Base-by-base conservation (phyloP, 2,888 invertebrate species). In the Exocentrus adspersus region DNA sequence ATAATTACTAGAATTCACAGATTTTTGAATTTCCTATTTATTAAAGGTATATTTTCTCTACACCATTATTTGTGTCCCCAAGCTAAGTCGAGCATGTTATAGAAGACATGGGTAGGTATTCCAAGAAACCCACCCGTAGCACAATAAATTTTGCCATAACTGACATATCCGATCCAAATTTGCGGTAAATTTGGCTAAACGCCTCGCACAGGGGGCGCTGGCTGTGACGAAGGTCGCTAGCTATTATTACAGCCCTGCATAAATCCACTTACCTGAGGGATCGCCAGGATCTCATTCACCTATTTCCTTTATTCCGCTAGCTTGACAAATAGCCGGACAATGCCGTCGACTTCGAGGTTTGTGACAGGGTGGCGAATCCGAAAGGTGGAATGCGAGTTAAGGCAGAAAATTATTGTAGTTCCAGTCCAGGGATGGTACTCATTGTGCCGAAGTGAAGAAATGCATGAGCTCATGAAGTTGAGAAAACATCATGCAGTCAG, bases 291-390 rank as follows among this genome's bases (percentile, higher is more conserved):
- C 69, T 69, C 71, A 72, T 73, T 72, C 72, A 74, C 71, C 65
- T 71, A 65, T 68, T 71, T 65, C 54, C 72, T 71, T 75, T 76
- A 74, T 73, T 73, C 71, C 65, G 41, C 60, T 54, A 42, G 57
- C 52, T 67, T 76, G 78, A 78, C 78, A 79, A 79, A 79, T 79
- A 77, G 75, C 72, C 69, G 63, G 67, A 78, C 77, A 78, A 79
- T 76, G 72, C 72, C 71, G 71, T 72, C 69, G 70, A 72, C 71
- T 37, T 37, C 4, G 37, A 5, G n/a, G 72, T 71, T 77, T 78
- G 76, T 77, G 69, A 62, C 60, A 66, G 75, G 75, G 77, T 78
- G 77, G 75, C 75, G 74, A 72, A 68, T 72, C 71, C 72, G 72
- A 74, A 71, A 62, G 60, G 64, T 52, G 72, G 73, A 75, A 74